phyloP scores from a whole-genome alignment of 35 echinoderm and acorn worm genomes.

The Strongylocentrotus purpuratus region DNA sequence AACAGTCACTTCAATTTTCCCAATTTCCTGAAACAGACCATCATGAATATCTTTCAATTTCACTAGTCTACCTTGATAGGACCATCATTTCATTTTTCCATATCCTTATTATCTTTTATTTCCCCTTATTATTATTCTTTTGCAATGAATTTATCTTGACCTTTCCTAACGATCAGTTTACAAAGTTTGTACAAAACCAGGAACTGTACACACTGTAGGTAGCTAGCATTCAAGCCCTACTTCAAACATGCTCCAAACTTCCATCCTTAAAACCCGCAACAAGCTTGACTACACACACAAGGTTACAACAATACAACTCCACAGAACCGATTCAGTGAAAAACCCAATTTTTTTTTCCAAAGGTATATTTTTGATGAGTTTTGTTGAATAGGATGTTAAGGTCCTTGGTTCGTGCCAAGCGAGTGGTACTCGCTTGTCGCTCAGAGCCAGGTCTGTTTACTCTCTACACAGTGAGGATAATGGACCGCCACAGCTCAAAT shows the following conservation, averaged over 20 bases:
- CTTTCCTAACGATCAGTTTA: background rate
- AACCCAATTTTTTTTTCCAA: background rate
- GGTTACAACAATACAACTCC: slow-evolving; percentile 2
- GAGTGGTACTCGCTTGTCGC: background rate
- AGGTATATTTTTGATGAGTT: background rate
- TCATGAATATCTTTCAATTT: background rate
- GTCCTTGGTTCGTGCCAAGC: background rate
- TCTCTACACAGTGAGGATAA: background rate
- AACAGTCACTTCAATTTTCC: background rate
- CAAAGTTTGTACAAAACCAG: background rate
- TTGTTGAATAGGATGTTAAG: background rate
- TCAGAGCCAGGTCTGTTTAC: background rate
- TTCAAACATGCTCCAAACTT: background rate
- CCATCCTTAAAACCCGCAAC: background rate
- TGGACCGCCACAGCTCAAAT: background rate
- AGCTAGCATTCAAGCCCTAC: background rate
- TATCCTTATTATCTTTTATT: too few relatives aligned
- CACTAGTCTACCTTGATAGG: too few relatives aligned
- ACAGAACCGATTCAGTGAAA: background rate
- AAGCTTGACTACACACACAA: slow-evolving; percentile 1
- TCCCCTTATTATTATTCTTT: background rate
- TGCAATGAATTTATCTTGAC: background rate
- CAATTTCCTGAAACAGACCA: background rate
- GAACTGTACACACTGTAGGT: background rate
- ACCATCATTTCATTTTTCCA: background rate